Evolutionary conservation across 2,797 vertebrate genomes (phyloP), one percentile per base, ranked within the genome.

Genomic region (Pitangus sulphuratus): DNA sequence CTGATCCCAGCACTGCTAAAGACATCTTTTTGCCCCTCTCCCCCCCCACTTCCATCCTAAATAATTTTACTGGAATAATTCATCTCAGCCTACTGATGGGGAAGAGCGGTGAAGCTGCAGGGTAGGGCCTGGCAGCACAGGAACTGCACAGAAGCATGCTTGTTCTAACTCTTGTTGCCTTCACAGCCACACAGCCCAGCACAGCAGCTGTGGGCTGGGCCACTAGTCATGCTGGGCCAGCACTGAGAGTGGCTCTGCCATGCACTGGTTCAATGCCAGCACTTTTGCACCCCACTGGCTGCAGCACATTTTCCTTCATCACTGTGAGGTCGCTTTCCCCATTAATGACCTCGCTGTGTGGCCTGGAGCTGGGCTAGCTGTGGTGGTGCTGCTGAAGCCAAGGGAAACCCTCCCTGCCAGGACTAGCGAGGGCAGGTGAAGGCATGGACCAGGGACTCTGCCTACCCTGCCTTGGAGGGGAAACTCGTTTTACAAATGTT

Each of bases 371-470:
- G 33, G 22, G 17, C 12, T 1, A 5, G 21, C 21, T 2, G 2
- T 40, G 69, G 28, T 51, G 68, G 10, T 14, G 25, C 58, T 89
- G 53, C 62, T 37, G 64, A 50, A 54, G 64, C 44, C 45, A 9
- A 20, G 45, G 21, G 33, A 39, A 44, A 24, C 51, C 31, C 33
- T 72, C 20, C 4, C 14, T 0, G 3, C 24, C 14, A 42, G 58
- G 50, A 24, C 19, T 18, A 11, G 22, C 0, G 1, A 40, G 31
- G 31, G 40, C 0, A 3, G 24, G 37, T 11, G 11, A 68, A 33
- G 50, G 9, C 2, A 6, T 5, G 26, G 42, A 53, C 6, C 2
- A 5, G 40, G 24, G 31, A 19, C 19, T 79, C 66, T 64, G n/a
- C 24, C 31, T 83, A 28, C 39, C 12, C 24, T 42, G 35, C 20